Evolutionary conservation across 2,888 invertebrate genomes (phyloP).

Genomic region (Aphidius colemani): DNA sequence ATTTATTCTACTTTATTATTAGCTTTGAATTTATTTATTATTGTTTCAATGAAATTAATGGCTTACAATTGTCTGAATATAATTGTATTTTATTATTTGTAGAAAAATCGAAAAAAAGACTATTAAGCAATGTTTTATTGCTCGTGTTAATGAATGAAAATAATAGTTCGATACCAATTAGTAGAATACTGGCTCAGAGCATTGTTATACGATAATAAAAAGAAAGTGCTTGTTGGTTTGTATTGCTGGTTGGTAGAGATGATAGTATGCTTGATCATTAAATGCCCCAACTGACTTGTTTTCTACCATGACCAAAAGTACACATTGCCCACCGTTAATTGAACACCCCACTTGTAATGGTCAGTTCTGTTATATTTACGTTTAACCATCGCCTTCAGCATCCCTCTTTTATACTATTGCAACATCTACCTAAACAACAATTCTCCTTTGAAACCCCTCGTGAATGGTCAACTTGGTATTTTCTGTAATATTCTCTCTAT

Average conservation of each 20-base stretch:
- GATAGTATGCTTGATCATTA: slow-evolving; percentile 21
- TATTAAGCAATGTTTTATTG: slow-evolving; percentile 35
- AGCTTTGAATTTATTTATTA: background rate
- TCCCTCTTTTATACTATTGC: slow-evolving; percentile 20
- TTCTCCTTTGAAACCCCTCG: slow-evolving; percentile 12
- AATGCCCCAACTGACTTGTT: slow-evolving; percentile 2
- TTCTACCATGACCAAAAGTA: background rate
- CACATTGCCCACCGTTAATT: slow-evolving; percentile 54
- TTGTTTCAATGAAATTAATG: background rate
- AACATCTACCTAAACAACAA: slow-evolving; percentile 14
- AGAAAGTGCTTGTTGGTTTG: slow-evolving; percentile 54
- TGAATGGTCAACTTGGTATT: slow-evolving; percentile 13
- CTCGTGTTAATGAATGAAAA: slow-evolving; percentile 54
- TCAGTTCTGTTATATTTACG: slow-evolving; percentile 31
- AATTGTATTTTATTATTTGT: too few species aligned
- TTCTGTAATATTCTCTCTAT: slow-evolving; percentile 17
- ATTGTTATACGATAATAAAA: slow-evolving; percentile 52
- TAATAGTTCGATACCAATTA: slow-evolving; percentile 61
- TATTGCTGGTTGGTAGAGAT: slow-evolving; percentile 22
- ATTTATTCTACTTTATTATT: background rate
- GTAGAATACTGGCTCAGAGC: slow-evolving; percentile 47
- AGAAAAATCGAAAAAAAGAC: background rate
- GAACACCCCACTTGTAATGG: slow-evolving; percentile 59
- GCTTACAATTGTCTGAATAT: too few species aligned
- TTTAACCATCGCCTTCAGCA: slow-evolving; percentile 32